Base-by-base conservation (phyloP, 2,797 vertebrate genomes). In the Phrynocephalus guinanensis region DNA sequence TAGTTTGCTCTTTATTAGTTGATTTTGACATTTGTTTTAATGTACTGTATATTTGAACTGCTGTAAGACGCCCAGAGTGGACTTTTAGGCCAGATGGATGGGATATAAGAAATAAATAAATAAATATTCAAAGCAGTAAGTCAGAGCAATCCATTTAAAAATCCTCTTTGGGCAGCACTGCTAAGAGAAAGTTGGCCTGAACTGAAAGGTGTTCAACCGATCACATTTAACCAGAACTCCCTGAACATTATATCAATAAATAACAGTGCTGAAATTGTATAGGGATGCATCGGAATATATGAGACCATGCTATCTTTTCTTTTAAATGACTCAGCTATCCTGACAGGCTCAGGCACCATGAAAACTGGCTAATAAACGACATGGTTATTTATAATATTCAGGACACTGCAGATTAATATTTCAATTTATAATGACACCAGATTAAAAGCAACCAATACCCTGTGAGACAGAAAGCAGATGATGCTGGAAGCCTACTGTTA, bases 401-500 rank as follows among this genome's bases (percentile, higher is more conserved):
- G 44, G 16, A 77, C 72, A 87, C 26, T 71, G 16, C 26, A 87
- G 50, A 84, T 84, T 87, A 90, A 76, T 70, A 87, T 87, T 87
- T 87, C 72, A 78, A 87, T 81, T 72, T 82, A 77, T 70, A 87
- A 76, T 72, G 83, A 71, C 86, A 87, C 72, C 73, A 71, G 52
- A 82, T 90, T 87, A 87, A 84, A 78, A 78, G n/a, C 24, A n/a
- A 82, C 28, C 71, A 73, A 85, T 87, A 85, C 73, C 50, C 78
- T 76, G 0, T 83, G 88, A 91, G 85, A 89, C 79, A 85, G 30
- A 87, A 68, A 84, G 60, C 3, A 84, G 82, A 1, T 0, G 77
- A 77, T 93, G 50, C 79, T 87, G 16, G 8, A 91, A 92, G 52
- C 70, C 48, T 52, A 90, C 87, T 88, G 79, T 26, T 77, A 89